Base-by-base conservation (phyloP, 2,797 vertebrate genomes). In the Trachurus trachurus region DNA sequence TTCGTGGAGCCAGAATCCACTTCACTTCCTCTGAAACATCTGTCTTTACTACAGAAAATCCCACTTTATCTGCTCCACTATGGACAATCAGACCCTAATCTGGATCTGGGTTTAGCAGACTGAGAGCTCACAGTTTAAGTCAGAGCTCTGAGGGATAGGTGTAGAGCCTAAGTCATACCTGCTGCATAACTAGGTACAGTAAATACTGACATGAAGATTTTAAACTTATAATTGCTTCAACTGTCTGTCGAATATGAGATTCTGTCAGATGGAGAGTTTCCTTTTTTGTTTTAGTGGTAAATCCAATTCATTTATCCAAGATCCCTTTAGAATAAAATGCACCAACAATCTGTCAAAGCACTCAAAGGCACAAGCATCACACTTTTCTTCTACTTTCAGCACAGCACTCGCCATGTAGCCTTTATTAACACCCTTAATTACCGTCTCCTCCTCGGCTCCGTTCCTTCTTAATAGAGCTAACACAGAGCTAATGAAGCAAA, bases 401-500 rank as follows among this genome's bases (percentile, higher is more conserved):
- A 19, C 54, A 66, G 49, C 80, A 37, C 81, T 83, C 80, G 71
- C 80, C 82, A 65, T 82, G 72, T 79, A 85, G 71, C 87, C 80
- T 79, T 82, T 90, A 93, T 94, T 94, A 94, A 88, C 88, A 79
- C 85, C 83, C 86, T 84, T 88, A 90, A 90, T 91, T 87, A 88
- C 74, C 44, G 16, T 66, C 88, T 88, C 85, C 84, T 84, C 85
- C 73, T 73, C 67, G 65, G 72, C 89, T 89, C 86, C 85, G 31
- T 87, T 91, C 87, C 66, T 73, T 76, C 87, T 80, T 94, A 93
- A 95, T 93, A 85, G 92, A 90, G 90, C 92, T 92, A 90, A 92
- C 78, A 83, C 74, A 71, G 74, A 81, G 87, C 92, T 95, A 95
- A 96, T 95, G 95, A 94, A 92, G 91, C 92, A 90, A 91, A 89